Conservation (phyloP, 2,113 vertebrate species). For the Hyperoodon ampullatus region DNA sequence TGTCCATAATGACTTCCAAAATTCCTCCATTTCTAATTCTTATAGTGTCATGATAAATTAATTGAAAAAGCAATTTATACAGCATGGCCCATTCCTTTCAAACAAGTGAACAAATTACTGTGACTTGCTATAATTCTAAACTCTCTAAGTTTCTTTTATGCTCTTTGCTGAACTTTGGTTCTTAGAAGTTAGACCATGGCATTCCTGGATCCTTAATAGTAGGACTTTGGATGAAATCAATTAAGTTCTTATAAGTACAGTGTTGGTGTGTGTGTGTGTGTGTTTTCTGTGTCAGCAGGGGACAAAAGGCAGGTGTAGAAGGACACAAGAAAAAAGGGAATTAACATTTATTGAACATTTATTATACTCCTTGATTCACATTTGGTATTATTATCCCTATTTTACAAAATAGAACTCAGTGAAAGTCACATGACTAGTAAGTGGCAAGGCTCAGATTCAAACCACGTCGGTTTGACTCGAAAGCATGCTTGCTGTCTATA, state of each 20-base stretch:
- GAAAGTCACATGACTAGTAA: background rate
- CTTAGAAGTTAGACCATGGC: background rate
- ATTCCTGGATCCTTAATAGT: background rate
- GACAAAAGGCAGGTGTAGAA: background rate
- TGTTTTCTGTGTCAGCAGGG: background rate
- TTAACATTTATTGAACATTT: background rate
- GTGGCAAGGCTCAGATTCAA: background rate
- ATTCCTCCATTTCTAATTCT: conserved; percentile 35
- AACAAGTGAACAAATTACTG: background rate
- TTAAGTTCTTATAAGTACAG: background rate
- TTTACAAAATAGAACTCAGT: background rate
- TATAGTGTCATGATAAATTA: conserved; percentile 39
- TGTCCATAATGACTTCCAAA: conserved; percentile 15
- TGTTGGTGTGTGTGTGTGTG: background rate
- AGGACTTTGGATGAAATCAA: background rate
- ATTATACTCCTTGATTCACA: background rate
- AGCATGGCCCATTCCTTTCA: conserved; percentile 5
- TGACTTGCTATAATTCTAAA: background rate
- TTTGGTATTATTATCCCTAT: background rate
- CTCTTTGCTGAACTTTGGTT: background rate
- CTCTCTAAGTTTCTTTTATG: background rate
- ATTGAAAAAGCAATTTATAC: conserved; percentile 43
- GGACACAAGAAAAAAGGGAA: background rate
- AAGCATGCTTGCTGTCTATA: background rate
- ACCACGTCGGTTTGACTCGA: background rate